Percentiles rank a stretch among this genome's conserved stretches.
phyloP scores from a whole-genome alignment of 1,140 invertebrate species.

The Drosophila seguyi region DNA sequence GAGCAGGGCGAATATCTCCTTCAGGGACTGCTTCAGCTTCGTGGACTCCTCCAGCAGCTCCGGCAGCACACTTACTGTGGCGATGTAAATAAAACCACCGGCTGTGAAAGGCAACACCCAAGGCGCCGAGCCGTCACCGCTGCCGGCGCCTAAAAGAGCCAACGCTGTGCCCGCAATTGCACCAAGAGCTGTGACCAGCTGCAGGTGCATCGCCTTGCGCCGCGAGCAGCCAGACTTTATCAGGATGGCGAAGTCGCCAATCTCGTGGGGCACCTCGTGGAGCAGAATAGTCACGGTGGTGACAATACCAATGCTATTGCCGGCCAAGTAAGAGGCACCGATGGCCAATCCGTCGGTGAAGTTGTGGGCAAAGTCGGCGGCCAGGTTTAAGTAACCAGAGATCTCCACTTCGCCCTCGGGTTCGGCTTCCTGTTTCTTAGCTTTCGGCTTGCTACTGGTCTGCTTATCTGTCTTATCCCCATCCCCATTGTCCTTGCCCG shows the following conservation, averaged over 20 bases:
- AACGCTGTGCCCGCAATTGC: conserved; percentile 95
- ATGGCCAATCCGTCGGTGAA: conserved; percentile 98
- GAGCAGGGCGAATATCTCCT: conserved; percentile 92
- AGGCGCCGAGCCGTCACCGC: conserved; percentile 89
- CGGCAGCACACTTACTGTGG: conserved; percentile 96
- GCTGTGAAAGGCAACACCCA: conserved; percentile 99
- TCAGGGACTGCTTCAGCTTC: conserved; percentile 90
- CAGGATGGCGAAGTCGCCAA: conserved; percentile 98
- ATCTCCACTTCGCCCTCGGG: conserved; percentile 88
- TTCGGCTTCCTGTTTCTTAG: conserved; percentile 77
- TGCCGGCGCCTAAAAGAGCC: conserved; percentile 88
- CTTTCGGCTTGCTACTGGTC: conserved; percentile 55
- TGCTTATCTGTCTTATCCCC: conserved; percentile 78
- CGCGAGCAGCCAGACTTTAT: conserved; percentile 95
- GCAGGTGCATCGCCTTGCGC: conserved; percentile 96
- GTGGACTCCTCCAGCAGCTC: conserved; percentile 94
- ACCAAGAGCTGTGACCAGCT: conserved; percentile 96
- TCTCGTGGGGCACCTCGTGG: conserved; percentile 98
- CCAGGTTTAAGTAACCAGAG: conserved; percentile 96
- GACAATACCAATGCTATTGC: conserved; percentile 93
- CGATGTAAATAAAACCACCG: conserved; percentile 98
- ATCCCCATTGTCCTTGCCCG: conserved; percentile 78
- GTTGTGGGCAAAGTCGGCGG: conserved; percentile 98
- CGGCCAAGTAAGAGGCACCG: conserved; percentile 96
- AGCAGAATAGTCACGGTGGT: conserved; percentile 96